phyloP scores from a whole-genome alignment of 1,140 invertebrate genomes.

The Coelopa frigida region DNA sequence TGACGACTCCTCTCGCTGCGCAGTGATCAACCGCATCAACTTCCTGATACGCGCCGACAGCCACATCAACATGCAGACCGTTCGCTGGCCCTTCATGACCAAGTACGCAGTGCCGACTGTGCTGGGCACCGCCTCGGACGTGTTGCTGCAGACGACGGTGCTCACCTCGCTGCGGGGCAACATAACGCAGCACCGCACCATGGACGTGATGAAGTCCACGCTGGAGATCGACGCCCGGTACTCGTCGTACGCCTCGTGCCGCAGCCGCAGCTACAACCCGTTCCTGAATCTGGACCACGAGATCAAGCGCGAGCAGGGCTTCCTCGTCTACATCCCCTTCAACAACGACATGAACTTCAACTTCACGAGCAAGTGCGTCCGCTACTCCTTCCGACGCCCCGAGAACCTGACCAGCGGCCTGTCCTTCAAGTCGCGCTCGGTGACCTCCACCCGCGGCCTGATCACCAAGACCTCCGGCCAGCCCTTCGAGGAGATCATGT shows the following conservation, averaged over 20 bases:
- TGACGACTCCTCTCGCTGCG: neutral
- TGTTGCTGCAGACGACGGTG: conserved; percentile 47
- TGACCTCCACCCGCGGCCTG: conserved; percentile 33
- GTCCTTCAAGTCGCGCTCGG: conserved; percentile 38
- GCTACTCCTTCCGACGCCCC: conserved; percentile 33
- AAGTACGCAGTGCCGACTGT: conserved; percentile 48
- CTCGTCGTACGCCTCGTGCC: conserved; percentile 51
- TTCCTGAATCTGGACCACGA: conserved; percentile 52
- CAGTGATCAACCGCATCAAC: conserved; percentile 31
- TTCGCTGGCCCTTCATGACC: conserved; percentile 43
- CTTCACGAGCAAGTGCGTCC: conserved; percentile 23
- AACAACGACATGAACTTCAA: conserved; percentile 41
- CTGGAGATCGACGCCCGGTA: conserved; percentile 54
- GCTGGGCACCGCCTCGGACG: conserved; percentile 50
- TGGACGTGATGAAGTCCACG: conserved; percentile 45
- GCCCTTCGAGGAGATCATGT: conserved; percentile 35
- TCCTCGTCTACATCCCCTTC: conserved; percentile 53
- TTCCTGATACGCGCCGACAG: conserved; percentile 32
- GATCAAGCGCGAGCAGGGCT: conserved; percentile 51
- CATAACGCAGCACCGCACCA: conserved; percentile 44
- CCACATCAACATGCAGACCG: conserved; percentile 40
- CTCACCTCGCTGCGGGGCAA: conserved; percentile 52
- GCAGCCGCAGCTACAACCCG: conserved; percentile 52
- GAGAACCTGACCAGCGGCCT: conserved; percentile 39
- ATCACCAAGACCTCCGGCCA: conserved; percentile 30